Base-by-base conservation (phyloP, 2,113 vertebrate species). In the Phaetusa simplex region DNA sequence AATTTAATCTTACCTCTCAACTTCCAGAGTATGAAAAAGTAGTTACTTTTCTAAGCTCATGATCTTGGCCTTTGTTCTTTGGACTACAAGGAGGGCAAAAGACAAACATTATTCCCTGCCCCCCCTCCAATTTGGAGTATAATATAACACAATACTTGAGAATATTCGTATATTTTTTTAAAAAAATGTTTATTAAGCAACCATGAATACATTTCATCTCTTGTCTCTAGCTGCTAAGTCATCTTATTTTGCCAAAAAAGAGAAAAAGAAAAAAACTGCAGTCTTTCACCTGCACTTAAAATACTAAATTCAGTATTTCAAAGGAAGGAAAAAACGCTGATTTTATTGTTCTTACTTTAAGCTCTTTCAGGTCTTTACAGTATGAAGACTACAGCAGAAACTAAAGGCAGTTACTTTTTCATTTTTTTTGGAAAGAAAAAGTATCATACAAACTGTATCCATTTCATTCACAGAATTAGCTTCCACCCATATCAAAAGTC, bases 1-100 rank as follows among this genome's bases (percentile, higher is more conserved):
- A 91, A 95, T 89, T 80, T 86, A 32, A 62, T 77, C 95, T 94
- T 85, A 79, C 8, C 47, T 53, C 43, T 93, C 67, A 86, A 79
- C 71, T 82, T 91, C 53, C 61, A 86, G 72, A 88, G 71, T 85
- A 81, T 64, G 94, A 97, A 90, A 65, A 72, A 69, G 64, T 55
- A 93, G 45, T 76, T 36, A 83, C 73, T 95, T 65, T 97, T 87
- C 81, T 81, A 73, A 66, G 79, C 14, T 82, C 74, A 62, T 14
- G 8, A 88, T 79, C 77, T 34, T 93, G 62, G 83, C 32, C 66
- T 89, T 29, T 50, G 9, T 30, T 69, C 55, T 58, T 32, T 74
- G 22, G 14, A 42, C 36, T 42, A 66, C 17, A 69, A 61, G 42
- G 10, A 56, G 5, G 19, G 17, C 26, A 81, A 72, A 43, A 67